A percentile compares a stretch with the other conserved stretches of the same genome.
phyloP scores from a whole-genome alignment of 2,113 vertebrate species.

The Myiopsitta monachus region DNA sequence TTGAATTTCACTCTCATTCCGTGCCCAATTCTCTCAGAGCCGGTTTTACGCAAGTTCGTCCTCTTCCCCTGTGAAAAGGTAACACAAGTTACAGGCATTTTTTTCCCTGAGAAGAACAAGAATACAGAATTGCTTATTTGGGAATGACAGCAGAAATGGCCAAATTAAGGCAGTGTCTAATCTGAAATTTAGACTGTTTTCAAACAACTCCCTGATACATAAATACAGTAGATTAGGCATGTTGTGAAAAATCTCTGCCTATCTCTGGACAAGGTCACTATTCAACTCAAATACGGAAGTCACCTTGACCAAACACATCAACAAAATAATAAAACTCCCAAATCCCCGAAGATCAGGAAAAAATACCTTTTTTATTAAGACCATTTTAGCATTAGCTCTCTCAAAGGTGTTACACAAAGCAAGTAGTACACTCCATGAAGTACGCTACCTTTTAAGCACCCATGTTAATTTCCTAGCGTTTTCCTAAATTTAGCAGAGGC shows the following conservation, averaged over 20 bases:
- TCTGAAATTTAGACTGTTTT: background rate
- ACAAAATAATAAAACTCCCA: background rate
- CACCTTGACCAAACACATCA: background rate
- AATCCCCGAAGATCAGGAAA: background rate
- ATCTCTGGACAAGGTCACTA: background rate
- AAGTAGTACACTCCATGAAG: background rate
- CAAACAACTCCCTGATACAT: background rate
- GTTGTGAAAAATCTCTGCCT: background rate
- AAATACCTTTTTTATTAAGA: background rate
- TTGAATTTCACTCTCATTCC: conserved; percentile 97
- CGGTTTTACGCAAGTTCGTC: conserved; percentile 91
- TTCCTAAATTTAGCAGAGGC: background rate
- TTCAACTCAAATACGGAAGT: background rate
- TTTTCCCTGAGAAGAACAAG: background rate
- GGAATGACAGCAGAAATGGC: background rate
- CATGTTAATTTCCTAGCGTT: background rate
- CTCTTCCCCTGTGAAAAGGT: conserved; percentile 86
- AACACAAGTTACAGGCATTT: background rate
- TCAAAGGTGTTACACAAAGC: background rate
- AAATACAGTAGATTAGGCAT: background rate
- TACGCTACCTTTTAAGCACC: background rate
- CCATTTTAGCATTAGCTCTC: background rate
- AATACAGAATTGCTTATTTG: background rate
- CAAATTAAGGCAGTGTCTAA: background rate
- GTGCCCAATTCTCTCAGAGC: conserved; percentile 91